phyloP scores from a whole-genome alignment of 2,888 invertebrate genomes.

The Chymomyza fuscimana region DNA sequence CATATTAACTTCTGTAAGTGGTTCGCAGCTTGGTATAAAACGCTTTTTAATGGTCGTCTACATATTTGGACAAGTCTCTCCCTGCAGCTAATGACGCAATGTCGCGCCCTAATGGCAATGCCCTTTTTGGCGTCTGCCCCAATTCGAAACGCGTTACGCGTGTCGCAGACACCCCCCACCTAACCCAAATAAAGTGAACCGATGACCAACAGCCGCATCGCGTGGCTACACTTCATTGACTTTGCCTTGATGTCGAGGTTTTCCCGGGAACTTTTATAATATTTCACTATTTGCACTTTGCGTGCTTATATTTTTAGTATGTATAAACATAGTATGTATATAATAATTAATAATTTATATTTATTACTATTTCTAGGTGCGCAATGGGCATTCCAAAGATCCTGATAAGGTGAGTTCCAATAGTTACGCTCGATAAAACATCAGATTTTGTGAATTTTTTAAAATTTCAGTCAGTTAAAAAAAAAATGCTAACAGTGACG shows the following conservation, averaged over 20 bases:
- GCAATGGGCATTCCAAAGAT: not conserved
- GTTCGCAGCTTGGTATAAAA: not conserved
- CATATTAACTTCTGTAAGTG: not conserved
- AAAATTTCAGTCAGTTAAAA: too few species aligned
- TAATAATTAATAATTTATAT: not conserved
- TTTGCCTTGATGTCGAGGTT: not conserved
- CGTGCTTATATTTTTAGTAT: not conserved
- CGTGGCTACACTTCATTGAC: constrained; percentile 64
- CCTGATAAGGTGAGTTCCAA: not conserved
- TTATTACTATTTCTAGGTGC: not conserved
- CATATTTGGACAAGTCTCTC: constrained; percentile 34
- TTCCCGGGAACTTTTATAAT: not conserved
- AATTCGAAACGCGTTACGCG: constrained; percentile 56
- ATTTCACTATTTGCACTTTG: not conserved
- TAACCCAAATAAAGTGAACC: constrained; percentile 58
- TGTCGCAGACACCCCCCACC: constrained; percentile 30
- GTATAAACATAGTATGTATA: not conserved
- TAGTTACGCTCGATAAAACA: not conserved
- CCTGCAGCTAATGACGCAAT: constrained; percentile 39
- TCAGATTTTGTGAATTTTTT: not conserved
- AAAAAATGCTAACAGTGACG: too few species aligned
- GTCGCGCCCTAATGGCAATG: constrained; percentile 58
- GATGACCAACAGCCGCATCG: constrained; percentile 46
- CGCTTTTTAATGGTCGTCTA: constrained; percentile 22
- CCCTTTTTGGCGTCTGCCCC: constrained; percentile 32